Base-by-base conservation (phyloP, 2,888 invertebrate species). In the Sarcophaga carnaria region DNA sequence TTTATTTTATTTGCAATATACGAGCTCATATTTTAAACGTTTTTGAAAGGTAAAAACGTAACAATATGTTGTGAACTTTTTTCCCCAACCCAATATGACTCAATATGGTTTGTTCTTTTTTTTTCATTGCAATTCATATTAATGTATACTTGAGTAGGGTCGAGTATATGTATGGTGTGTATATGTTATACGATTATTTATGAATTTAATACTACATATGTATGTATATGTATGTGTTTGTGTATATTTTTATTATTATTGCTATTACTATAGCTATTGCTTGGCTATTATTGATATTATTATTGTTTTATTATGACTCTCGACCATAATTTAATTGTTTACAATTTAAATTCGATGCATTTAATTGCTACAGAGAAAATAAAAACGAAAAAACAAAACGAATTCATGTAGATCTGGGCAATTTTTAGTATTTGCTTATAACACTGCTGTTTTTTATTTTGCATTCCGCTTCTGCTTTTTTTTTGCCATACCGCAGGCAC, bases 321-420 rank as follows among this genome's bases (percentile, higher is more conserved):
- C 67, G 63, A 54, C 20, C 72, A 77, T 77, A 74, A 85, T 85
- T 85, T 81, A 81, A 81, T 85, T 85, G 80, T 77, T 81, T 78
- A 59, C 80, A 67, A 81, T 81, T 85, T 77, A 77, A 77, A 85
- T 67, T 67, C 69, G 59, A 69, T 74, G 66, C 47, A 72, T 74
- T 69, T 79, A 74, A 78, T 78, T 72, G 47, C 54, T 71, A 71
- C 20, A 71, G 27, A 54, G 4, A 79, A 37, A 64, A 14, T 20
- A 70, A 54, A 25, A 60, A 70, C 20, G 66, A 10, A 20, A 72
- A 12, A n/a, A 25, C 17, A 0, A 74, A 5, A 12, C 20, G 60
- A 72, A 54, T 54, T 54, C 27, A 54, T 8, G 22, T 47, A 69
- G 63, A 63, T 71, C 25, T 64, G 37, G 49, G 69, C 20, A 63